A percentile compares a stretch with the other conserved stretches of the same genome.
These are phyloP conservation scores for Chauna torquata DNA, from an alignment of 2,113 vertebrate species.

Conservation along the genomic window DNA sequence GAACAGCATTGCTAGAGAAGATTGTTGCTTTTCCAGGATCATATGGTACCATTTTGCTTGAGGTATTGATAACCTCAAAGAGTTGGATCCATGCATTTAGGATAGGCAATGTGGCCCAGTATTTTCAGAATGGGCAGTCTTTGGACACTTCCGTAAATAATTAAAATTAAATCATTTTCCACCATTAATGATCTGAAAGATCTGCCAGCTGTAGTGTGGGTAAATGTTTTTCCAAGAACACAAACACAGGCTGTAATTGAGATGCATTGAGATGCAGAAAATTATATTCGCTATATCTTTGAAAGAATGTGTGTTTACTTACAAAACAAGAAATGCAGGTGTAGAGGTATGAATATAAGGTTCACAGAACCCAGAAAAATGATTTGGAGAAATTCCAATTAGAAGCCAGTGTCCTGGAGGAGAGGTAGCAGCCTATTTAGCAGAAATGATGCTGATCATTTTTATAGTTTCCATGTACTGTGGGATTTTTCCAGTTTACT, in stretches of 20 bases:
- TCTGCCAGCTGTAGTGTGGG: background rate
- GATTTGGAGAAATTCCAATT: background rate
- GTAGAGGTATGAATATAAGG: background rate
- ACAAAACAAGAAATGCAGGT: background rate
- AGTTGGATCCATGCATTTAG: background rate
- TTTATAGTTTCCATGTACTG: background rate
- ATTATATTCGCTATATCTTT: background rate
- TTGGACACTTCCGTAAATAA: background rate
- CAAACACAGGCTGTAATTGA: background rate
- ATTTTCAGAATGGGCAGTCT: background rate
- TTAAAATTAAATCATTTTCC: background rate
- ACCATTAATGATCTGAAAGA: background rate
- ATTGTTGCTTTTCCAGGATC: background rate
- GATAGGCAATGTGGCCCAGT: fast-evolving
- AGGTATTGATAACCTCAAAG: background rate
- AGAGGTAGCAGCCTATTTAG: background rate
- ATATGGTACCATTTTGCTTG: background rate
- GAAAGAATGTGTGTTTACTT: background rate
- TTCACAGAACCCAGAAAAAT: background rate
- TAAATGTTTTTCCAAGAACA: background rate
- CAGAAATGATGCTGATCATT: background rate
- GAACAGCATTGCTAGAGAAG: background rate
- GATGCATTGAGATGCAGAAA: background rate
- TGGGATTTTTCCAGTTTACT: background rate
- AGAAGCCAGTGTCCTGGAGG: background rate